A percentile compares a stretch with the other conserved stretches of the same genome.
Evolutionary conservation across 2,888 invertebrate species (phyloP).

Genomic region (Lasioglossum oenotherae): DNA sequence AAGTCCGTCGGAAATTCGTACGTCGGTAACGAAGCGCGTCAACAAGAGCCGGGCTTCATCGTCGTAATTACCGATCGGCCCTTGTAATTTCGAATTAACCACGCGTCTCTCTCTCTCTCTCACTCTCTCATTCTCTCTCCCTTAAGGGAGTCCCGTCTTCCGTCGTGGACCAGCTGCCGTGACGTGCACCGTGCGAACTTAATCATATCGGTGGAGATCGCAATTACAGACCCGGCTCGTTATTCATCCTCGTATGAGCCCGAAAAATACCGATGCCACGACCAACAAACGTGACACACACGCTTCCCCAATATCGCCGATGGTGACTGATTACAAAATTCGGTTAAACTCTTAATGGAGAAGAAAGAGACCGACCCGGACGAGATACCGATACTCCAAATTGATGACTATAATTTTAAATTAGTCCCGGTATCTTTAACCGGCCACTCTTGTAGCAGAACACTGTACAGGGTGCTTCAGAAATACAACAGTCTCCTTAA

Average conservation of each 20-base stretch:
- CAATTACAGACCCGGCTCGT: conserved; percentile 38
- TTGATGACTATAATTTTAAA: conserved; percentile 53
- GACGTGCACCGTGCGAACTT: conserved; percentile 12
- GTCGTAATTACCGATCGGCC: conserved; percentile 25
- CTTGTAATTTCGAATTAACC: conserved; percentile 46
- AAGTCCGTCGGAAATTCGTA: conserved; percentile 28
- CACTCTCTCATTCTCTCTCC: background rate
- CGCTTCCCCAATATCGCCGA: conserved; percentile 19
- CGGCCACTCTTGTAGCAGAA: conserved; percentile 21
- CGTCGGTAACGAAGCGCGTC: conserved; percentile 35
- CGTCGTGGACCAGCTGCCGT: background rate
- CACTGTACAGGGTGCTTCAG: background rate
- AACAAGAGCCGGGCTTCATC: background rate
- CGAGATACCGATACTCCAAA: conserved; percentile 10
- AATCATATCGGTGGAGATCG: conserved; percentile 29
- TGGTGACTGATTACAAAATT: conserved; percentile 36
- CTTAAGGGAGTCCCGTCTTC: background rate
- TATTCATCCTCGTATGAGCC: background rate
- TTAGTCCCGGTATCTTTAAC: conserved; percentile 38
- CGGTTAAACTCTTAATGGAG: conserved; percentile 29
- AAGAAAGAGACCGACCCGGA: background rate
- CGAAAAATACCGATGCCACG: conserved; percentile 13
- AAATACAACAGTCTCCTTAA: background rate
- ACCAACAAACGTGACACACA: background rate
- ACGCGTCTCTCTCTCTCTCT: background rate